phyloP scores from a whole-genome alignment of 2,113 vertebrate genomes.

The Baryphthengus martii region DNA sequence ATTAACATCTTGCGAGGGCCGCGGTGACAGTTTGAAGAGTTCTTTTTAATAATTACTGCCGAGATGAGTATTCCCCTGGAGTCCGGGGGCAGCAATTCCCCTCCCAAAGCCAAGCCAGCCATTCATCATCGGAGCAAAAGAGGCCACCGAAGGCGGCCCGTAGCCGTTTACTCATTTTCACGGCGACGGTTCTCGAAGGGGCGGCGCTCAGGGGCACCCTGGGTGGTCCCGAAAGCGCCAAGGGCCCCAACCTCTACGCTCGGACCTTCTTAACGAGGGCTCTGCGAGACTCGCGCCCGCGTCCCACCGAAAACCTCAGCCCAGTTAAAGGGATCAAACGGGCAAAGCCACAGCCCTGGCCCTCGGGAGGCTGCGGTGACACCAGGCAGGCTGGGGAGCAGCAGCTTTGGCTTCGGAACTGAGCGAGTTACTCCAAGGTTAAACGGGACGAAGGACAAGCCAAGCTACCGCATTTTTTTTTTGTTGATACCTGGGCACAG shows the following conservation, averaged over 20 bases:
- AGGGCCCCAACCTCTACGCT: background rate
- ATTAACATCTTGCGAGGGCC: constrained; percentile 49
- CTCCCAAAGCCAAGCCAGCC: constrained; percentile 19
- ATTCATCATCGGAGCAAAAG: constrained; percentile 35
- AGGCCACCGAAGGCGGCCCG: background rate
- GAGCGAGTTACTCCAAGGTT: background rate
- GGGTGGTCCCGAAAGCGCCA: background rate
- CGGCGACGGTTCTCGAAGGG: background rate
- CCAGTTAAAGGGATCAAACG: background rate
- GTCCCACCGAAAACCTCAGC: background rate
- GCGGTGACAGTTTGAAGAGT: constrained; percentile 50
- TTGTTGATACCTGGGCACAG: background rate
- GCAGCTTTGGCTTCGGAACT: background rate
- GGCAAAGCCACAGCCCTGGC: background rate
- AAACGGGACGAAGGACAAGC: background rate
- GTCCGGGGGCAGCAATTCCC: background rate
- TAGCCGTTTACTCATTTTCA: background rate
- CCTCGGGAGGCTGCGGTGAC: background rate
- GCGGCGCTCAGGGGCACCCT: background rate
- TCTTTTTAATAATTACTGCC: constrained; percentile 56
- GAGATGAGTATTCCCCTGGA: constrained; percentile 38
- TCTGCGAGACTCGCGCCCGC: background rate
- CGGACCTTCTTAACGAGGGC: accelerated
- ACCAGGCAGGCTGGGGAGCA: background rate
- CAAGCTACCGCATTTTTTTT: background rate